These are phyloP conservation scores for Tenebrosternarchus preto DNA, from an alignment of 2,113 vertebrate genomes.

Conservation along the genomic window DNA sequence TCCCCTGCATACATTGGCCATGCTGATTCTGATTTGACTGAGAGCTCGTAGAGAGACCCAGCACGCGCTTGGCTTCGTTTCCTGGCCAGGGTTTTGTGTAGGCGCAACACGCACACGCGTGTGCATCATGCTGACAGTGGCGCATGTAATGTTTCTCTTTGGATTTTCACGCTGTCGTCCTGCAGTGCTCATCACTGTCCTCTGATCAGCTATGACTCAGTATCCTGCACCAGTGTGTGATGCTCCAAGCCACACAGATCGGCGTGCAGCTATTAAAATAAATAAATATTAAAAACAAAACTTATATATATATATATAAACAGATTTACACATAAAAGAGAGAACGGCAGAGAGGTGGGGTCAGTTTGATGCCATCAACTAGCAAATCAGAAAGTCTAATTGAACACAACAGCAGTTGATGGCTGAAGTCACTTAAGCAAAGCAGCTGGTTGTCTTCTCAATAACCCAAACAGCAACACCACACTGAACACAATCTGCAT, in stretches of 20 bases:
- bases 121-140: constrained; percentile 72
- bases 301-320: constrained; percentile 9
- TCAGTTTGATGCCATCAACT: constrained; percentile 5
- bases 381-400: constrained; percentile 9
- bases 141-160: constrained; percentile 8
- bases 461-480: constrained; percentile 19
- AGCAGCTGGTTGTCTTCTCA: not conserved
- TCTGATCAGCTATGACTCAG: not conserved
- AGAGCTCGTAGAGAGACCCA: constrained; percentile 65
- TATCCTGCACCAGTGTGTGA: not conserved
- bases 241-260: constrained; percentile 8
- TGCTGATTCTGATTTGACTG: constrained; percentile 64
- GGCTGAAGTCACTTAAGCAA: constrained; percentile 10
- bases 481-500: constrained; percentile 37
- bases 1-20: constrained; percentile 51
- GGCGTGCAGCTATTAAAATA: constrained; percentile 3
- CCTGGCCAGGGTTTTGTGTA: constrained; percentile 66
- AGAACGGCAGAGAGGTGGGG: not conserved
- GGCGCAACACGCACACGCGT: constrained; percentile 65
- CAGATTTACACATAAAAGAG: constrained; percentile 20
- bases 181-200: constrained; percentile 42
- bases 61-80: constrained; percentile 59
- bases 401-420: not conserved
- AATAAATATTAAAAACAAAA: not conserved
- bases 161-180: constrained; percentile 32